phyloP scores from a whole-genome alignment of 2,113 vertebrate genomes.

The Toxotes chatareus region DNA sequence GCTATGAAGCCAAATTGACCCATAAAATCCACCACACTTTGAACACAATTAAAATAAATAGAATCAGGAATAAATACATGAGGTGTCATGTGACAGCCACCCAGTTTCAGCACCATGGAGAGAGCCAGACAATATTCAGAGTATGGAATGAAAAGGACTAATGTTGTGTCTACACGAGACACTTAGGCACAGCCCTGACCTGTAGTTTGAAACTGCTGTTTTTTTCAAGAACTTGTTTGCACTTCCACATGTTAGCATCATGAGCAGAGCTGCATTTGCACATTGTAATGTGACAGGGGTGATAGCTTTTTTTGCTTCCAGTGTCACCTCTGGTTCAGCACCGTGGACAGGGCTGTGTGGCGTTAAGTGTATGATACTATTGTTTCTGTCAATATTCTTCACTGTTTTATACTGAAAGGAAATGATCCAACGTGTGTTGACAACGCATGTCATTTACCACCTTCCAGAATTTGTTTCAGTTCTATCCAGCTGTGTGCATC shows the following conservation, averaged over 20 bases:
- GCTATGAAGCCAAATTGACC: slow-evolving; percentile 3
- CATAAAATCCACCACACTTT: neutral
- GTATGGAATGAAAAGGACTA: neutral
- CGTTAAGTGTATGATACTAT: neutral
- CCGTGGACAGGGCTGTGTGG: neutral
- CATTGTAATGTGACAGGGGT: no score
- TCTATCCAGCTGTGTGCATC: neutral
- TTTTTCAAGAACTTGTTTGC: no score
- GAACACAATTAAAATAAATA: neutral
- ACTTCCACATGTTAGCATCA: no score
- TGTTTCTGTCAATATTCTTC: no score
- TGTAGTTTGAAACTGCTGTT: no score
- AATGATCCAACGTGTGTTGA: neutral
- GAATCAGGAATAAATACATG: neutral
- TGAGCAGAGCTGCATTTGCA: no score
- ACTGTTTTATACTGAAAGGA: no score
- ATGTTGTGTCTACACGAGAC: neutral
- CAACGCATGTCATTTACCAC: neutral
- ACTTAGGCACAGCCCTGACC: no score
- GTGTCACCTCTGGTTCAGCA: no score
- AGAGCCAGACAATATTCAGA: neutral
- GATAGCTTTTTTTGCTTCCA: no score
- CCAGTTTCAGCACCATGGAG: slow-evolving; percentile 20
- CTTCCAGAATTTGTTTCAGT: no score
- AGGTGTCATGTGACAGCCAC: neutral